A percentile compares a stretch with the other conserved stretches of the same genome.
These are phyloP conservation scores for Gallirallus australis DNA, from an alignment of 2,797 vertebrate species.

Conservation along the genomic window DNA sequence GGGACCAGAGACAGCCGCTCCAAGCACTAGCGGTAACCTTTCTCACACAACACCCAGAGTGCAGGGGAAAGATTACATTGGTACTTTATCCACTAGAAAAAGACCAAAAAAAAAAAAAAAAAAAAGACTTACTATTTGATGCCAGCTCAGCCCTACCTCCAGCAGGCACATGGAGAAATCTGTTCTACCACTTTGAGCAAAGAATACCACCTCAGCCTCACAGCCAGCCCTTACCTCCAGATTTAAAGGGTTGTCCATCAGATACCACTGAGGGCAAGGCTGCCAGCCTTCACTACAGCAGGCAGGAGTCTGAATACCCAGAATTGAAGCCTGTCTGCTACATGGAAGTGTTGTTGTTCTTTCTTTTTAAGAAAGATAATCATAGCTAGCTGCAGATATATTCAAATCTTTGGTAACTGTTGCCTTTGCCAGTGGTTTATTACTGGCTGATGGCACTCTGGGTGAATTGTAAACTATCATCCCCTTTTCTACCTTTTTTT, in stretches of 20 bases:
- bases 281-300: neutral
- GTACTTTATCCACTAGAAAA: neutral
- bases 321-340: neutral
- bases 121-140: neutral
- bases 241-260: neutral
- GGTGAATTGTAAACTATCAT: neutral
- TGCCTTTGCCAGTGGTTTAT: neutral
- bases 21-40: rapidly evolving
- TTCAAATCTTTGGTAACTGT: neutral
- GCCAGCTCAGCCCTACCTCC: neutral
- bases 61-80: rapidly evolving
- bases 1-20: neutral
- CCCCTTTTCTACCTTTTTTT: neutral
- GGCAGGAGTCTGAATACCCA: neutral
- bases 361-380: neutral
- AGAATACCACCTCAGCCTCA: rapidly evolving
- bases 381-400: neutral
- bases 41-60: rapidly evolving
- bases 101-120: neutral
- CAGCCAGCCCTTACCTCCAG: neutral
- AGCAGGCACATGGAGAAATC: rapidly evolving
- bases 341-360: rapidly evolving
- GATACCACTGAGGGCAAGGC: neutral
- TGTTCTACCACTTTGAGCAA: neutral
- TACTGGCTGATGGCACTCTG: neutral